Percentiles rank a stretch among this genome's conserved stretches.
phyloP scores from a whole-genome alignment of 2,888 invertebrate genomes.

The Eupithecia pulchellata region DNA sequence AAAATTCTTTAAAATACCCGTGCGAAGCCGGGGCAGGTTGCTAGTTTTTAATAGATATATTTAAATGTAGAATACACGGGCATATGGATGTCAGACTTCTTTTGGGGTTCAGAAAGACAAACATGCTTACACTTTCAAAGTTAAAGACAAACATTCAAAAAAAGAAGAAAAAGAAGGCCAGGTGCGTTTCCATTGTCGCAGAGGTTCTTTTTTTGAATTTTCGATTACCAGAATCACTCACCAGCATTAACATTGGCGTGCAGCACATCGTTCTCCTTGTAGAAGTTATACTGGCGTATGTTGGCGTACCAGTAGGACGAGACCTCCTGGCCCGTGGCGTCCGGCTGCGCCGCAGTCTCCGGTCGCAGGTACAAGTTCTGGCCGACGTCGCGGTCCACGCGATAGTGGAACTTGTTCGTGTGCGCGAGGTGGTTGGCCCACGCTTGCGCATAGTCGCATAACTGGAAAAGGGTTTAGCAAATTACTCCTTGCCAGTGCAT shows the following conservation, averaged over 20 bases:
- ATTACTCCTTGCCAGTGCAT: too few species aligned
- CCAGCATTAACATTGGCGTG: slow-evolving; percentile 93
- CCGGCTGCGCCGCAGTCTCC: slow-evolving; percentile 87
- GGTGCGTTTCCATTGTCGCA: too few species aligned
- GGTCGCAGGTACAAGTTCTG: slow-evolving; percentile 92
- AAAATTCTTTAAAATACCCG: too few species aligned
- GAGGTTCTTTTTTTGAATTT: too few species aligned
- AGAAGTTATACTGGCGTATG: slow-evolving; percentile 90
- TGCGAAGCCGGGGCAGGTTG: too few species aligned
- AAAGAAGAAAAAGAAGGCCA: too few species aligned
- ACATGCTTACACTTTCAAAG: not conserved
- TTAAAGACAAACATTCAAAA: too few species aligned
- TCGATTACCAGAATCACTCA: too few species aligned
- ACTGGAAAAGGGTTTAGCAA: slow-evolving; percentile 70
- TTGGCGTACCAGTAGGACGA: slow-evolving; percentile 93
- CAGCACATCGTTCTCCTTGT: slow-evolving; percentile 89
- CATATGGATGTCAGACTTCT: not conserved
- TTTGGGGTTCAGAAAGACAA: not conserved
- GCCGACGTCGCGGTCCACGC: slow-evolving; percentile 91
- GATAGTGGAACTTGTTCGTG: slow-evolving; percentile 91
- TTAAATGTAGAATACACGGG: too few species aligned
- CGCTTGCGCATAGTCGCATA: slow-evolving; percentile 92
- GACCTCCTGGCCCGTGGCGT: slow-evolving; percentile 91
- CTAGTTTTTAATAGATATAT: too few species aligned
- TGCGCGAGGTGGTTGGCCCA: slow-evolving; percentile 95